Evolutionary conservation across 2,113 vertebrate species (phyloP).

Genomic region (Edolisoma coerulescens): DNA sequence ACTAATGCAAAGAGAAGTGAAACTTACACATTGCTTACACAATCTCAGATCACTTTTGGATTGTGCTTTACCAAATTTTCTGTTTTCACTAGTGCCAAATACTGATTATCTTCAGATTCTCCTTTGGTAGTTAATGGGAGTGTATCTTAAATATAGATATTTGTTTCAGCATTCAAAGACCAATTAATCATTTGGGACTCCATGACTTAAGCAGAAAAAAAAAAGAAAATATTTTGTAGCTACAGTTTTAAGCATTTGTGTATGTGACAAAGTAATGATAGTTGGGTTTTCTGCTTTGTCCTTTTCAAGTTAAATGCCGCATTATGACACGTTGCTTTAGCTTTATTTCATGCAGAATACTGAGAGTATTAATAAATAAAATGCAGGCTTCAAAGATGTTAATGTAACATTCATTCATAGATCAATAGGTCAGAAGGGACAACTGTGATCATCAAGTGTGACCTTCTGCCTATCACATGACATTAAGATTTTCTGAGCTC

Average conservation of each 20-base stretch:
- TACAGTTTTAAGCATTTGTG: not conserved
- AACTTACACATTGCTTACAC: not conserved
- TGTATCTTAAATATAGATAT: constrained; percentile 3
- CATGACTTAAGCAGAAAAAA: not conserved
- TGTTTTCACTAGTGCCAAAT: not conserved
- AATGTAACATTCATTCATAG: constrained; percentile 5
- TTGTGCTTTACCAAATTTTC: not conserved
- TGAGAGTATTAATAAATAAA: constrained; percentile 8
- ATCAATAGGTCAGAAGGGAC: constrained; percentile 15
- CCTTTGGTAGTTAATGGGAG: not conserved
- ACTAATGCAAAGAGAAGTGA: not conserved
- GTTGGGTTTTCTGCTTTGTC: not conserved
- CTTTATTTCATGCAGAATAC: not conserved
- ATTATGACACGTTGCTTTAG: not conserved
- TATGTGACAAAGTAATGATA: not conserved
- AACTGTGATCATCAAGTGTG: constrained; percentile 12
- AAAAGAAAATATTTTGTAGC: not conserved
- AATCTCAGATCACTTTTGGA: not conserved
- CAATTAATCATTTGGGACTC: not conserved
- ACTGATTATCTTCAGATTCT: not conserved
- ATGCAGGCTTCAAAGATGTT: not conserved
- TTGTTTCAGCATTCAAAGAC: constrained; percentile 10
- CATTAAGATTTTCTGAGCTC: not conserved
- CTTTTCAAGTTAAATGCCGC: not conserved
- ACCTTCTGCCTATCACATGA: not conserved